Percentiles rank a stretch among this genome's conserved stretches.
phyloP scores from a whole-genome alignment of 2,888 invertebrate species.

The Synergus japonicus region DNA sequence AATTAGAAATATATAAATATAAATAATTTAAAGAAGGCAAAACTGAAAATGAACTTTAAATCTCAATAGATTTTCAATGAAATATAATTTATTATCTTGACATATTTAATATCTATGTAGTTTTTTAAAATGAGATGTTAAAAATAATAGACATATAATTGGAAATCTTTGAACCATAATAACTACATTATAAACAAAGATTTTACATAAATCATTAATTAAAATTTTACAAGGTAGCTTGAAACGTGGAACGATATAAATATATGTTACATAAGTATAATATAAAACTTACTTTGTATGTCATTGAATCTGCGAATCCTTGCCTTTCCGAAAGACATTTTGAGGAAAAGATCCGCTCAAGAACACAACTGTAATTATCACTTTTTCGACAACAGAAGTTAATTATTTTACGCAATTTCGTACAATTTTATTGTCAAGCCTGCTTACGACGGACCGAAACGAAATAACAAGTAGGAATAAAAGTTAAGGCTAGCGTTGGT shows the following conservation, averaged over 20 bases:
- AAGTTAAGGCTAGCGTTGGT: neutral
- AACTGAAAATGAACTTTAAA: too few relatives aligned
- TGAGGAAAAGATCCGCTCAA: neutral
- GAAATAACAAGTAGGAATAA: neutral
- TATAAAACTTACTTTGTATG: conserved; percentile 4
- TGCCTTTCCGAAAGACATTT: conserved; percentile 24
- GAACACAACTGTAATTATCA: neutral
- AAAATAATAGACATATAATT: too few relatives aligned
- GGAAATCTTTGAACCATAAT: too few relatives aligned
- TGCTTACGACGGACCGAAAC: neutral
- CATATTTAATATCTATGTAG: neutral
- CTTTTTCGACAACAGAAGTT: neutral
- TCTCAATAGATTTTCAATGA: too few relatives aligned
- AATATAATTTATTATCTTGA: too few relatives aligned
- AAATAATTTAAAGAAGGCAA: too few relatives aligned
- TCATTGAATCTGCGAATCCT: conserved; percentile 33
- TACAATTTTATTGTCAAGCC: neutral
- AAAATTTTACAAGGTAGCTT: neutral
- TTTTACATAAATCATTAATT: too few relatives aligned
- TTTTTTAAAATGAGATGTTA: neutral
- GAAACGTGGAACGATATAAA: neutral
- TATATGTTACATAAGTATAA: neutral
- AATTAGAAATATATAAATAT: neutral
- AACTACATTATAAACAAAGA: too few relatives aligned
- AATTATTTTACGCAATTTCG: neutral